Conservation (phyloP, 2,113 vertebrate species). For the Mormoops blainvillei region DNA sequence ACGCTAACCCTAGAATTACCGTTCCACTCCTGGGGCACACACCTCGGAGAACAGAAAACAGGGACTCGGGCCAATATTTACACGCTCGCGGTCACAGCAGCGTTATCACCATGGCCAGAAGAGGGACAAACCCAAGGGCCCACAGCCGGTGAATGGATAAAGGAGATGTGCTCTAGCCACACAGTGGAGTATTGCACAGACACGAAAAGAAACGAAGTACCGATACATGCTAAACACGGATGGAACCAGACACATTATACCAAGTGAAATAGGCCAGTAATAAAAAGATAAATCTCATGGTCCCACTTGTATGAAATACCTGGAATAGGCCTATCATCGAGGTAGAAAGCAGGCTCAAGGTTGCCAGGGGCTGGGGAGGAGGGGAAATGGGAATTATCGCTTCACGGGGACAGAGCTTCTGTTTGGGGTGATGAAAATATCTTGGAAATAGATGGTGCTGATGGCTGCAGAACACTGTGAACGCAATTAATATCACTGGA, state of each 20-base stretch:
- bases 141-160: rapidly evolving
- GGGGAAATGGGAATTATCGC: background rate
- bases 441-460: background rate
- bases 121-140: background rate
- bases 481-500: too few relatives aligned
- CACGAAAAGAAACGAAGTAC: background rate
- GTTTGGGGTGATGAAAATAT: background rate
- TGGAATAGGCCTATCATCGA: too few relatives aligned
- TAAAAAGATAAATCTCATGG: background rate
- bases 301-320: background rate
- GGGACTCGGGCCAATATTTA: too few relatives aligned
- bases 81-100: rapidly evolving
- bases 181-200: background rate
- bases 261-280: background rate
- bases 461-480: rapidly evolving
- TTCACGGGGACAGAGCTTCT: background rate
- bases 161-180: rapidly evolving
- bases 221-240: background rate
- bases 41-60: too few relatives aligned
- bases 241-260: background rate
- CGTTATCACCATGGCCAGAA: rapidly evolving
- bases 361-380: background rate
- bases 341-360: background rate
- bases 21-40: rapidly evolving
- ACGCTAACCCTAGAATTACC: background rate